phyloP scores from a whole-genome alignment of 2,888 invertebrate species.

The Torymus tubicola region DNA sequence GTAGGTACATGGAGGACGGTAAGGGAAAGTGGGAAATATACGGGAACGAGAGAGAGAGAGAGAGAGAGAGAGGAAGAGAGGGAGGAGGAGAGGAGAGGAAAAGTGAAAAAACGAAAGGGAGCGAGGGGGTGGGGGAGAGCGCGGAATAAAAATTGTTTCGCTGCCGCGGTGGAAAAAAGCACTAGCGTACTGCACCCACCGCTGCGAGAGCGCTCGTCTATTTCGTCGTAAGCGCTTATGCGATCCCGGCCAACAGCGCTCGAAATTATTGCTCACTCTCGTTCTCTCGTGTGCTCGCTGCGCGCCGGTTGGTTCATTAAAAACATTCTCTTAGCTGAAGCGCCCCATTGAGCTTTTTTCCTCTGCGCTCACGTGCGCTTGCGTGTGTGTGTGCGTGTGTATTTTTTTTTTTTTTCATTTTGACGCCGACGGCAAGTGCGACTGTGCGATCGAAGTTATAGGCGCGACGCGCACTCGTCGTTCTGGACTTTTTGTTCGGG shows the following conservation, averaged over 20 bases:
- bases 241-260: conserved; percentile 2
- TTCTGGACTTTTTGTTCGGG: conserved; percentile 2
- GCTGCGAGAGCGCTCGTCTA: conserved; percentile 20
- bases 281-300: background rate
- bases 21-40: background rate
- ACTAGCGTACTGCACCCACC: conserved; percentile 37
- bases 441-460: conserved; percentile 21
- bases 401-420: background rate
- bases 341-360: conserved; percentile 13
- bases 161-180: conserved; percentile 44
- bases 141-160: conserved; percentile 59
- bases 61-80: conserved; percentile 16
- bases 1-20: too few species aligned
- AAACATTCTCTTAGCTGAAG: conserved; percentile 38
- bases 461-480: background rate
- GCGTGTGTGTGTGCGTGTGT: too few species aligned
- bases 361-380: background rate
- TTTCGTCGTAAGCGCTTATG: conserved; percentile 22
- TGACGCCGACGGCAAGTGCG: too few species aligned
- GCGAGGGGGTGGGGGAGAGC: conserved; percentile 42
- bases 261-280: conserved; percentile 31
- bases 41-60: background rate
- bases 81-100: background rate
- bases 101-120: conserved; percentile 31
- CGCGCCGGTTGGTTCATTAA: conserved; percentile 28